These are phyloP conservation scores for Sebastes flavidus DNA, from an alignment of 2,797 vertebrate species.

Conservation along the genomic window DNA sequence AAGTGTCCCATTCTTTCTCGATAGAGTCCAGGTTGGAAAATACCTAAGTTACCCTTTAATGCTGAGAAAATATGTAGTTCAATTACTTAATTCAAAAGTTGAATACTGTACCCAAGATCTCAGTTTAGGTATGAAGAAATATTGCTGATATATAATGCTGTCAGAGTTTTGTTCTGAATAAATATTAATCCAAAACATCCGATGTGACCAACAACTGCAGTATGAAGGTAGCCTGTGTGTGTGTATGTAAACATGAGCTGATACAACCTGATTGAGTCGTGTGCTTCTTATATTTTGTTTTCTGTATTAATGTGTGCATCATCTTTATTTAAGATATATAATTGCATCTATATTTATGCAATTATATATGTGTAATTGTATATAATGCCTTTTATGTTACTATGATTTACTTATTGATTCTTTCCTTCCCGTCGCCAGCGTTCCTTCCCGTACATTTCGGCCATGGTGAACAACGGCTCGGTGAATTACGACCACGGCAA, in stretches of 20 bases:
- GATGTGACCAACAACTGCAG: not conserved
- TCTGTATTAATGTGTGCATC: not conserved
- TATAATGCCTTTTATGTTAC: accelerated
- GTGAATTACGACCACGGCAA: constrained; percentile 94
- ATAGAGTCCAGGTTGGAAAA: too few species aligned
- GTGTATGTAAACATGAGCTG: not conserved
- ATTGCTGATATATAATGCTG: too few species aligned
- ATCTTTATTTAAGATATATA: not conserved
- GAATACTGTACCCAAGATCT: too few species aligned
- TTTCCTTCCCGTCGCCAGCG: constrained; percentile 76
- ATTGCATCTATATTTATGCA: too few species aligned
- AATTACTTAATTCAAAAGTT: too few species aligned
- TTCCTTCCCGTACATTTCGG: constrained; percentile 94
- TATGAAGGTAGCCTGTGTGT: not conserved
- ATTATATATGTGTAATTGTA: not conserved
- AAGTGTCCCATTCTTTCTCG: not conserved
- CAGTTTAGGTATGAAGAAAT: too few species aligned
- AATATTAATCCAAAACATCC: not conserved
- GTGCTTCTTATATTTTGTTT: not conserved
- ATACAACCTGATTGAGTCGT: not conserved
- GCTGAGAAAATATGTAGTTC: too few species aligned
- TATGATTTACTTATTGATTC: not conserved
- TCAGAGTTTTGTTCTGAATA: not conserved
- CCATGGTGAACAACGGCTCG: constrained; percentile 97
- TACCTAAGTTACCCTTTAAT: too few species aligned